Conservation (phyloP, 2,888 invertebrate genomes). For the Plebejus anna region DNA sequence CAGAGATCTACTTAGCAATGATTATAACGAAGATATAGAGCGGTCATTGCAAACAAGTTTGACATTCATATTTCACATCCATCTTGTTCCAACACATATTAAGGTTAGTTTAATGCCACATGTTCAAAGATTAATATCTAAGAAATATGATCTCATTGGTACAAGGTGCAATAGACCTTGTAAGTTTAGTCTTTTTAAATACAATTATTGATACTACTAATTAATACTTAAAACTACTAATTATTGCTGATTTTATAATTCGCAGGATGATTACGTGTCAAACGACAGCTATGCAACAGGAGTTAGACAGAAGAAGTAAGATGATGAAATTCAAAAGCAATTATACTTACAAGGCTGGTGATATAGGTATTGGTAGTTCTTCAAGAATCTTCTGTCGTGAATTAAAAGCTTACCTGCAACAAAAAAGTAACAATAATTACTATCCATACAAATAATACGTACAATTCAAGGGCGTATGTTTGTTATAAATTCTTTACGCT, state of each 20-base stretch:
- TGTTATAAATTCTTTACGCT: too few species aligned
- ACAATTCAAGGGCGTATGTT: too few species aligned
- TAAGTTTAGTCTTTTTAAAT: neutral
- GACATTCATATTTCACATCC: slow-evolving; percentile 1
- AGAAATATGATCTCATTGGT: neutral
- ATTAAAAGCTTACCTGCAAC: neutral
- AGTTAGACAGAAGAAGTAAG: neutral
- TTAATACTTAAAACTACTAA: too few species aligned
- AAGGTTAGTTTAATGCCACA: neutral
- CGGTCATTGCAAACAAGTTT: slow-evolving; percentile 6
- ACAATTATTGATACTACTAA: neutral
- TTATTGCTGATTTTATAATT: too few species aligned
- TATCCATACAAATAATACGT: neutral
- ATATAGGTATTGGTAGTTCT: neutral
- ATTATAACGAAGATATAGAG: neutral
- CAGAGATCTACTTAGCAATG: neutral
- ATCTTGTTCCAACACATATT: slow-evolving; percentile 1
- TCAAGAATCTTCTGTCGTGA: neutral
- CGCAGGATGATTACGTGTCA: too few species aligned
- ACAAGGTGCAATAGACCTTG: neutral
- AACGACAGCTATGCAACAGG: neutral
- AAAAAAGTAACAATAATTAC: neutral
- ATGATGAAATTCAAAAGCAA: neutral
- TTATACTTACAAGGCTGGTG: neutral
- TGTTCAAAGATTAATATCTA: neutral